A percentile compares a stretch with the other conserved stretches of the same genome.
phyloP scores from a whole-genome alignment of 53 echinoderm and acorn worm genomes.

The Temnopleurus reevesii region DNA sequence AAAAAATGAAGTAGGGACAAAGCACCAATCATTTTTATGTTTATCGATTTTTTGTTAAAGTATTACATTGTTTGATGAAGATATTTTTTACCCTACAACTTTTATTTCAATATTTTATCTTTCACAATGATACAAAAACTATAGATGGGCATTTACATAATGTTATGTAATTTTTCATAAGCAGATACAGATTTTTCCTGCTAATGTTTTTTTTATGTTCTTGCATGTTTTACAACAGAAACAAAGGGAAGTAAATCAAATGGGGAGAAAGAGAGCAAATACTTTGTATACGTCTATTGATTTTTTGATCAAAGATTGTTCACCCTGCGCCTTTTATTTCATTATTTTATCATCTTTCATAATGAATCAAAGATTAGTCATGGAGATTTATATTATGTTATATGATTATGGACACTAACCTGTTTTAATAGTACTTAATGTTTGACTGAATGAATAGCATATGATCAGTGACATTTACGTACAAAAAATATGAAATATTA shows the following conservation, averaged over 20 bases:
- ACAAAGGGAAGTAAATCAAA: neutral
- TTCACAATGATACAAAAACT: neutral
- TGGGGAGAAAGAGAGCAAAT: neutral
- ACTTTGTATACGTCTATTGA: neutral
- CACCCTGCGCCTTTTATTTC: neutral
- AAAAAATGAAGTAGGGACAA: neutral
- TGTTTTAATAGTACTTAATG: conserved; percentile 30
- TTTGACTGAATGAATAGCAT: neutral
- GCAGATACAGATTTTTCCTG: no score
- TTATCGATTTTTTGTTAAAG: no score
- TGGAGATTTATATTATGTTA: neutral
- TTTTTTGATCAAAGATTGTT: neutral
- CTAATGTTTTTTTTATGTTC: no score
- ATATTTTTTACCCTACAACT: neutral
- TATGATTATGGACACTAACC: conserved; percentile 10
- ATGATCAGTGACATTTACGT: neutral
- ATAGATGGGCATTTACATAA: neutral
- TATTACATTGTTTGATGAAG: neutral
- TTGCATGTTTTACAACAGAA: neutral
- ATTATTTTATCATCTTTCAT: neutral
- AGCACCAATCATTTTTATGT: neutral
- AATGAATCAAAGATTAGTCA: neutral
- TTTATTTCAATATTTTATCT: neutral
- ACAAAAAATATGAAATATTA: neutral
- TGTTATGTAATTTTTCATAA: conserved; percentile 7